Conservation (phyloP, 2,888 invertebrate species). For the Psylliodes chrysocephalus region DNA sequence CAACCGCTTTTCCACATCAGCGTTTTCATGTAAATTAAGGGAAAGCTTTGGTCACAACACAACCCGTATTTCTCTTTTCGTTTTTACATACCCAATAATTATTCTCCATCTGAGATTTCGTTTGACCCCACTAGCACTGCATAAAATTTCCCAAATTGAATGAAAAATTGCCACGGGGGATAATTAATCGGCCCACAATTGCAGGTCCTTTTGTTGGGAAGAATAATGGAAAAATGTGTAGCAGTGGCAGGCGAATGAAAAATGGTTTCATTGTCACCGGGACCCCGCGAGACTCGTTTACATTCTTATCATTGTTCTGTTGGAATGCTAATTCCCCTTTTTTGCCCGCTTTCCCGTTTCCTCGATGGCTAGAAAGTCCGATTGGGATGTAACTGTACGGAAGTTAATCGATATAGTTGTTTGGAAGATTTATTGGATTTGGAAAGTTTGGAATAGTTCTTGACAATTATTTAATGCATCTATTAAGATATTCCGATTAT, state of each 20-base stretch:
- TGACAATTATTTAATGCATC: too few relatives aligned
- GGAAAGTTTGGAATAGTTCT: too few relatives aligned
- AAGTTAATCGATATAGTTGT: too few relatives aligned
- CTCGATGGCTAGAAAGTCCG: too few relatives aligned
- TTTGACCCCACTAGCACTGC: conserved; percentile 2
- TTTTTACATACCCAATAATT: neutral
- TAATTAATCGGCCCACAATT: conserved; percentile 25
- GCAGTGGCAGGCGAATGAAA: conserved; percentile 17
- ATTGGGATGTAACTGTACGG: too few relatives aligned
- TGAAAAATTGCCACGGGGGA: conserved; percentile 16
- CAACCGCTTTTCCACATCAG: too few relatives aligned
- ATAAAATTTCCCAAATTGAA: conserved; percentile 25
- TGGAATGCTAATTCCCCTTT: conserved; percentile 2
- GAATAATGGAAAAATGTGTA: conserved; percentile 23
- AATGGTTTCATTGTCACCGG: conserved; percentile 25
- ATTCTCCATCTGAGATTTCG: conserved; percentile 8
- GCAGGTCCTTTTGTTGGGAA: conserved; percentile 18
- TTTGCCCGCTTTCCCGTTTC: neutral
- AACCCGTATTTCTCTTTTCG: neutral
- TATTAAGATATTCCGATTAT: too few relatives aligned
- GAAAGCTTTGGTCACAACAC: too few relatives aligned
- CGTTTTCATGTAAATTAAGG: too few relatives aligned
- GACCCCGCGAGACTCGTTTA: conserved; percentile 20
- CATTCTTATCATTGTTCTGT: conserved; percentile 21
- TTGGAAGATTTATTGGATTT: too few relatives aligned